Evolutionary conservation across 2,113 vertebrate species (phyloP).

Genomic region (Syngnathus floridae): DNA sequence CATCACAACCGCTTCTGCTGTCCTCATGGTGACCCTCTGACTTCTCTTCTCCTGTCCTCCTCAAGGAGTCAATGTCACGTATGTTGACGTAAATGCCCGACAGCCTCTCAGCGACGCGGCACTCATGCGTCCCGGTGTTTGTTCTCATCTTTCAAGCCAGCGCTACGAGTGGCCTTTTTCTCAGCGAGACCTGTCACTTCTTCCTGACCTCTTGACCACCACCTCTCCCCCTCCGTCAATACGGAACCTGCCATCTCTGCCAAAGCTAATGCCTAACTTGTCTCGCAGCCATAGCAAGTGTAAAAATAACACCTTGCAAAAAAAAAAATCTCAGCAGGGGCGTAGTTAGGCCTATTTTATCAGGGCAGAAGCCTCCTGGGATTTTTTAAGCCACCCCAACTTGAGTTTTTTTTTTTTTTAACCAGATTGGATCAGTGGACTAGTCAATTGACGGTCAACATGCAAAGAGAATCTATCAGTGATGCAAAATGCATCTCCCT

Average conservation of each 20-base stretch:
- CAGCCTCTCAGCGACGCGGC: neutral
- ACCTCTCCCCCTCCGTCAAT: neutral
- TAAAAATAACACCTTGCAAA: too few species aligned
- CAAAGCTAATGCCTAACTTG: neutral
- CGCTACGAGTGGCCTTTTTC: neutral
- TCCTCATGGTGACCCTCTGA: conserved; percentile 23
- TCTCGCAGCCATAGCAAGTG: neutral
- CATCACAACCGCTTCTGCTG: conserved; percentile 40
- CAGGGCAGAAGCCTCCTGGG: too few species aligned
- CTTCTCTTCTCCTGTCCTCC: conserved; percentile 18
- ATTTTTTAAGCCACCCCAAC: too few species aligned
- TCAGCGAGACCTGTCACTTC: neutral
- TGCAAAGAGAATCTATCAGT: neutral
- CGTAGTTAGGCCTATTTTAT: too few species aligned
- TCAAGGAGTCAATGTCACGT: conserved; percentile 11
- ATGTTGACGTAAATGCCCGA: conserved; percentile 2
- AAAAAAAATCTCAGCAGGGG: too few species aligned
- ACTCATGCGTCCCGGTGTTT: neutral
- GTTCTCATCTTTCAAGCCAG: neutral
- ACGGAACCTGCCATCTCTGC: neutral
- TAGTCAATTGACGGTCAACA: neutral
- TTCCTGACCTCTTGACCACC: neutral
- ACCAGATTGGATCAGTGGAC: neutral
- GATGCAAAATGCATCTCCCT: neutral
- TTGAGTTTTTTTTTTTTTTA: too few species aligned